These are phyloP conservation scores for Chloropsis cyanopogon DNA, from an alignment of 2,113 vertebrate genomes.

Conservation along the genomic window DNA sequence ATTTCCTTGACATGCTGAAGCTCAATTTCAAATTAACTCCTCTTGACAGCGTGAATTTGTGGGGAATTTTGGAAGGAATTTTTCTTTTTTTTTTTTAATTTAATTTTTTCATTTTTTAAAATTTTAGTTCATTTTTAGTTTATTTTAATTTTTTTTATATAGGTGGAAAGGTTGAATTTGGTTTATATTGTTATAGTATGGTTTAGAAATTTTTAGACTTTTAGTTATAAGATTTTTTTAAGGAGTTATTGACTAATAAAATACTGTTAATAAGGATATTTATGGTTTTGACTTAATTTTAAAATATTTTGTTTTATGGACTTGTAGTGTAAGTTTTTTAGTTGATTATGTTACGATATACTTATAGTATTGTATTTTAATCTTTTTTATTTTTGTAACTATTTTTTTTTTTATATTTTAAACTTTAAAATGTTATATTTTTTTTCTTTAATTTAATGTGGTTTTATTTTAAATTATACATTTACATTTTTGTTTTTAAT, in stretches of 20 bases:
- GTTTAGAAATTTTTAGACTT: not conserved
- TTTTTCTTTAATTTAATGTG: not conserved
- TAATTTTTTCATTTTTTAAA: not conserved
- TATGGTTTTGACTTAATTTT: not conserved
- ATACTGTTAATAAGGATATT: not conserved
- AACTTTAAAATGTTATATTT: not conserved
- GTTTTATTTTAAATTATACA: not conserved
- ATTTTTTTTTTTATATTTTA: not conserved
- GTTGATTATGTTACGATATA: not conserved
- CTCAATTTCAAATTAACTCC: not conserved
- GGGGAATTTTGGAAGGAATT: not conserved
- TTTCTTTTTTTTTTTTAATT: not conserved
- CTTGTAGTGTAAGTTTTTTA: not conserved
- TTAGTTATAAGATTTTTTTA: not conserved
- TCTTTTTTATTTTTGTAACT: not conserved
- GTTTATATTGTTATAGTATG: not conserved
- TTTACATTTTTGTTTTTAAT: not conserved
- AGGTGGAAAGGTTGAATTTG: not conserved
- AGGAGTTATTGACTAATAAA: not conserved
- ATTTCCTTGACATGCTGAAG: not conserved
- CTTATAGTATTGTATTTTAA: not conserved
- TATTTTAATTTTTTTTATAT: not conserved
- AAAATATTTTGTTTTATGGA: not conserved
- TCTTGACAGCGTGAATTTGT: not conserved
- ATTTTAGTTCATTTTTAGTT: not conserved